phyloP scores from a whole-genome alignment of 1,140 invertebrate species.

The Planococcus citri region DNA sequence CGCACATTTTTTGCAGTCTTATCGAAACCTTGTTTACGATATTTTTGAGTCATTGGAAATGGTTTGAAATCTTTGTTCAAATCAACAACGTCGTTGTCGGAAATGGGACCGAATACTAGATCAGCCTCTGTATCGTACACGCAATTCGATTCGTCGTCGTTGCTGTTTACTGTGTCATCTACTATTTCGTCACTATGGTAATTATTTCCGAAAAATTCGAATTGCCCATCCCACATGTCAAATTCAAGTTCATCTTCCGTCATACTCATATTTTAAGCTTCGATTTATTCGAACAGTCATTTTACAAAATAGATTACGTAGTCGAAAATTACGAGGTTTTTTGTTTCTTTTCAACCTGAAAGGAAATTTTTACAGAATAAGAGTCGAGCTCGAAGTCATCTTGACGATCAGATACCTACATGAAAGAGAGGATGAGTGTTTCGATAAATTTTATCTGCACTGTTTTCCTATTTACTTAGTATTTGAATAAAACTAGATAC shows the following conservation, averaged over 20 bases:
- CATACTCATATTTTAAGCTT: constrained; percentile 23
- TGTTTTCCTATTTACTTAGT: too few relatives aligned
- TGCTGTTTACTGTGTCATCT: neutral
- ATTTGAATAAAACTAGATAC: too few relatives aligned
- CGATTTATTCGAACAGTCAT: too few relatives aligned
- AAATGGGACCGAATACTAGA: neutral
- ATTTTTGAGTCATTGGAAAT: neutral
- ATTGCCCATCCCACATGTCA: constrained; percentile 76
- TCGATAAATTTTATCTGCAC: too few relatives aligned
- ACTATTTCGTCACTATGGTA: constrained; percentile 1
- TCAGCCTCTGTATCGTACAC: neutral
- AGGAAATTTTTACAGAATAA: too few relatives aligned
- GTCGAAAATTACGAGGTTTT: too few relatives aligned
- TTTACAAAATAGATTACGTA: too few relatives aligned
- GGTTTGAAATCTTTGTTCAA: neutral
- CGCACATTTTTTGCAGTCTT: neutral
- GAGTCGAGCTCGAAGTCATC: too few relatives aligned
- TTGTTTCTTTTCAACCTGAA: too few relatives aligned
- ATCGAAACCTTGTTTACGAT: neutral
- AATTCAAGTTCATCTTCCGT: constrained; percentile 45
- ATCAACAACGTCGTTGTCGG: neutral
- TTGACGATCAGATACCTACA: too few relatives aligned
- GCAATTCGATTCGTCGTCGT: neutral
- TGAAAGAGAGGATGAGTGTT: too few relatives aligned
- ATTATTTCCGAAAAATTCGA: constrained; percentile 54